Evolutionary conservation across 2,797 vertebrate species (phyloP).

Genomic region (Amphiprion clarkii): DNA sequence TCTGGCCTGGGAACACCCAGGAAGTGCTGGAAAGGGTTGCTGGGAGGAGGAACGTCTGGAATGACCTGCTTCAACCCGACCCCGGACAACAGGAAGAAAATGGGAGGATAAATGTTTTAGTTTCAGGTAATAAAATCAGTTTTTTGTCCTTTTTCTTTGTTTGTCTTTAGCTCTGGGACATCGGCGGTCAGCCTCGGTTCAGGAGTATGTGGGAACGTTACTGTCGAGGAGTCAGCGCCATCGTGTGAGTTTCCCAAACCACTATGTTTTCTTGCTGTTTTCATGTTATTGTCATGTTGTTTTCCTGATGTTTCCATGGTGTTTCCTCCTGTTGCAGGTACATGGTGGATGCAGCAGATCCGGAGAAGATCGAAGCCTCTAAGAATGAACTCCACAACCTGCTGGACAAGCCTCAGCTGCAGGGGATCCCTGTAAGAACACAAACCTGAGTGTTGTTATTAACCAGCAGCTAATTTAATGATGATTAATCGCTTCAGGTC

Average conservation of each 20-base stretch:
- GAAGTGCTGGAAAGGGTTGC: no score
- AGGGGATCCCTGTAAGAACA: conserved; percentile 93
- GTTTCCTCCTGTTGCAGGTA: conserved; percentile 83
- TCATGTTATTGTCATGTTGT: no score
- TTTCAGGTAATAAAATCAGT: no score
- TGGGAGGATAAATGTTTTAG: no score
- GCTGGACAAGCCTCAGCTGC: conserved; percentile 98
- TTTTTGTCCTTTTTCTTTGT: not conserved
- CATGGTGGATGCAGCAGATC: conserved; percentile 98
- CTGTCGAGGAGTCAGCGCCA: conserved; percentile 97
- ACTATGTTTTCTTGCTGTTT: no score
- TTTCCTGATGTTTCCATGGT: not conserved
- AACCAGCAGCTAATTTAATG: no score
- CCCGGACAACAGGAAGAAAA: no score
- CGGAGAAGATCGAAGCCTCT: conserved; percentile 97
- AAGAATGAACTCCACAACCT: conserved; percentile 98
- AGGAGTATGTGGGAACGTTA: conserved; percentile 99
- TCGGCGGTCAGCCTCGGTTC: conserved; percentile 97
- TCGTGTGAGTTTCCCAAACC: conserved; percentile 89
- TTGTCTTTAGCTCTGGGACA: conserved; percentile 93
- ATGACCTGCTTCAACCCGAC: no score
- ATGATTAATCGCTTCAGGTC: no score
- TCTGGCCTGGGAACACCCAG: no score
- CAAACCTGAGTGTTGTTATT: no score
- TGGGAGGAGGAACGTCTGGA: no score